Evolutionary conservation across 2,888 invertebrate genomes (phyloP), one percentile per base, ranked within the genome.

Genomic region (Neoscelio sp.): DNA sequence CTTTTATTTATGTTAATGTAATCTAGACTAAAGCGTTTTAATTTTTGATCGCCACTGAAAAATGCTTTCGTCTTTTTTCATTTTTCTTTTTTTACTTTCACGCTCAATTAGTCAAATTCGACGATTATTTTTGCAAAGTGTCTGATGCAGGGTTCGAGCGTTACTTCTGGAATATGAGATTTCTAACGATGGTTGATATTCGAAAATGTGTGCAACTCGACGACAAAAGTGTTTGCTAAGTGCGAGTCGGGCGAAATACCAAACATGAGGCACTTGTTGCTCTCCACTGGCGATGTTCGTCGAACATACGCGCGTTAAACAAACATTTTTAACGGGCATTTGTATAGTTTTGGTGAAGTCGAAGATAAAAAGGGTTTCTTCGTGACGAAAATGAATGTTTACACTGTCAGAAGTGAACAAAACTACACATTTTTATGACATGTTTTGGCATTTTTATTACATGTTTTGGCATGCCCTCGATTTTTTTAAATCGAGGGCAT

Each of bases 251-350:
- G 15, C 30, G 52, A 58, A 64, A 65, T 56, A 71, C 54, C 65
- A 60, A 74, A 54, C 75, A 48, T 65, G 30, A 79, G 78, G 87
- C 88, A 87, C 88, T 86, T 87, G 87, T 87, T 88, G 88, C 86
- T 87, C 83, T 82, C 82, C 56, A 15, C 85, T 84, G 85, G 85
- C 86, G 85, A 85, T 85, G 74, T 85, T 82, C 84, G 81, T 84
- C 78, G 81, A 83, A 83, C 88, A 85, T 88, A 88, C 88, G 87
- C 87, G 84, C 83, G 85, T 84, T 87, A 88, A 88, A 88, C 87
- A 88, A 87, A 83, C 42, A 80, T 83, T 84, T 81, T 82, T 80
- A 46, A 3, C 23, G 10, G 12, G 10, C 28, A n/a, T 12, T 40
- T 13, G 15, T 18, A 30, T 56, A 26, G 42, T n/a, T n/a, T n/a